Percentiles rank a stretch among this genome's conserved stretches.
phyloP scores from a whole-genome alignment of 2,113 vertebrate species.

The Bambusicola thoracicus region DNA sequence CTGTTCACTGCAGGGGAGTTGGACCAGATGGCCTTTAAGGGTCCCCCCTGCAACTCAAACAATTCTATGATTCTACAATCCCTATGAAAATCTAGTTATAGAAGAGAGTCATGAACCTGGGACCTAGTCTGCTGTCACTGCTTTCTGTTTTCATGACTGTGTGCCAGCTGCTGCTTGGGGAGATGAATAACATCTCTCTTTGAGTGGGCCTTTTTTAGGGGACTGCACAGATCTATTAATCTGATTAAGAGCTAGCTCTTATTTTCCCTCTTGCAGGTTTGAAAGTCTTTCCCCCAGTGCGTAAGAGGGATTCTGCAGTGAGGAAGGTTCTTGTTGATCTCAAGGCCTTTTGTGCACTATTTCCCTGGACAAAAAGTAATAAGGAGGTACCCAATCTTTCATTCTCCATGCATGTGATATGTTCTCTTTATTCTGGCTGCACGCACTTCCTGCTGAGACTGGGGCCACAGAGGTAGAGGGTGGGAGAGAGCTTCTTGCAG shows the following conservation, averaged over 20 bases:
- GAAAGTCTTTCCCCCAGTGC: not conserved
- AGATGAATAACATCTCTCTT: not conserved
- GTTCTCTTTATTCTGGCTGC: not conserved
- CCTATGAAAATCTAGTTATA: not conserved
- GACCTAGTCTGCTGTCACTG: not conserved
- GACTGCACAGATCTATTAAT: not conserved
- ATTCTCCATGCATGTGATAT: rapidly evolving
- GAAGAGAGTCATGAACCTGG: not conserved
- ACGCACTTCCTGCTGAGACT: not conserved
- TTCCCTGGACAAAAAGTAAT: not conserved
- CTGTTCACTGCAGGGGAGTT: too few species aligned
- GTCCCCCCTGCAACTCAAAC: too few species aligned
- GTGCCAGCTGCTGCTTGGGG: not conserved
- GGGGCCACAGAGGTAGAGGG: not conserved
- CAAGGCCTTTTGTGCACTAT: not conserved
- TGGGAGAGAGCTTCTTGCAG: not conserved
- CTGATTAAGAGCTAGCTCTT: not conserved
- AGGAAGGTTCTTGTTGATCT: not conserved
- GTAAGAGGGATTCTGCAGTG: not conserved
- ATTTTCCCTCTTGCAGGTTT: not conserved
- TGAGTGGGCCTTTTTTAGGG: not conserved
- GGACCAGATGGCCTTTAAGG: too few species aligned
- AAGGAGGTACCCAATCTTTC: not conserved
- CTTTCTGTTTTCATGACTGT: not conserved
- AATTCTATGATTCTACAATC: not conserved